Conservation (phyloP, 2,888 invertebrate genomes). For the Pterobdella sp. region DNA sequence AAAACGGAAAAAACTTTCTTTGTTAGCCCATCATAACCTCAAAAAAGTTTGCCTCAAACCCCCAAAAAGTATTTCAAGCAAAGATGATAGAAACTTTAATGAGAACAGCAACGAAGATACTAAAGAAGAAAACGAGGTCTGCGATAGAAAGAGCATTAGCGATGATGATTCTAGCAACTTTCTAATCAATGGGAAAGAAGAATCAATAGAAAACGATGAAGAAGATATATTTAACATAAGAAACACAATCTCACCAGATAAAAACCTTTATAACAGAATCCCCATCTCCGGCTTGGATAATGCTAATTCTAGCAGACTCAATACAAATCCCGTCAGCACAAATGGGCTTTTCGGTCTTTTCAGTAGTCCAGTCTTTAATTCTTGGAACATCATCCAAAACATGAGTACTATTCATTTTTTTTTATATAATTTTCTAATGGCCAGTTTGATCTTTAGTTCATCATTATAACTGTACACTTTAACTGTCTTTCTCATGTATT, state of each 20-base stretch:
- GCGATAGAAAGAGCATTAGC: background rate
- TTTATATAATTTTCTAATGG: no score
- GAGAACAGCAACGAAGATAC: background rate
- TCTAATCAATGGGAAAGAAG: background rate
- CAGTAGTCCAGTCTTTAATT: constrained; percentile 26
- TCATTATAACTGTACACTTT: no score
- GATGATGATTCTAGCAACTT: background rate
- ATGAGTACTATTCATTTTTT: no score
- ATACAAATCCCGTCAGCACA: background rate
- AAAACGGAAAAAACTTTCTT: background rate
- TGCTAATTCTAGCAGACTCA: background rate
- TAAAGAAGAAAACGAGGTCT: background rate
- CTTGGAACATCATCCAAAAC: constrained; percentile 16
- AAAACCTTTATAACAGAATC: background rate
- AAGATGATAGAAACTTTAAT: no score
- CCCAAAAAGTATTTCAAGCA: background rate
- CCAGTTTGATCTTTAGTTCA: no score
- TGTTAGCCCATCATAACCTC: background rate
- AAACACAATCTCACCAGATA: background rate
- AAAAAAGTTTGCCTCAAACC: background rate
- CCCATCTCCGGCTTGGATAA: background rate
- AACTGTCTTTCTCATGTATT: no score
- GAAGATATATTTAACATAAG: background rate
- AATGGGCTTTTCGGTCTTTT: constrained; percentile 21
- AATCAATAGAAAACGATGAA: background rate